Evolutionary conservation across 2,888 invertebrate genomes (phyloP).

Genomic region (Cecidostiba fungosa): DNA sequence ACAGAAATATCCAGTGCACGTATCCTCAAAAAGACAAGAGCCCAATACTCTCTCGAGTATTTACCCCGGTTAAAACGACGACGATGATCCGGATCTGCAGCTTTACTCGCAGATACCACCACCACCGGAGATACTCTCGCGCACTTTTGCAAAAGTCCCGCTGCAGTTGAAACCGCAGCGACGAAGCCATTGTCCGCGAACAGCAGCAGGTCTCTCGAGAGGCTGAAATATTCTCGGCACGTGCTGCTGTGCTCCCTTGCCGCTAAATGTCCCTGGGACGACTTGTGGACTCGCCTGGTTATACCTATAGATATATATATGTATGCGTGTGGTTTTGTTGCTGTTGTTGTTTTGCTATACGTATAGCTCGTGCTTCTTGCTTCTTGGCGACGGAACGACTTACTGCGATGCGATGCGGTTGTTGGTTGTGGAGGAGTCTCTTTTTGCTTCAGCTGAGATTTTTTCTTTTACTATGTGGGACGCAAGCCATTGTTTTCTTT

Average conservation of each 20-base stretch:
- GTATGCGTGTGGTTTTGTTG: not conserved
- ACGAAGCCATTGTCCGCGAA: not conserved
- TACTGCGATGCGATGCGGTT: constrained; percentile 5
- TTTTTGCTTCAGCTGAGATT: not conserved
- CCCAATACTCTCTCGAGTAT: not conserved
- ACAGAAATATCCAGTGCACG: too few relatives aligned
- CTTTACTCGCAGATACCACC: not conserved
- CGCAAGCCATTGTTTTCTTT: not conserved
- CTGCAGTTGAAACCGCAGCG: not conserved
- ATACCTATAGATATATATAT: not conserved
- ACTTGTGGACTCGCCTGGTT: constrained; percentile 15
- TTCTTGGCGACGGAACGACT: not conserved
- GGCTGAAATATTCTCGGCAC: constrained; percentile 43
- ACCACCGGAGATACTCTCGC: not conserved
- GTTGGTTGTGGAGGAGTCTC: too few relatives aligned
- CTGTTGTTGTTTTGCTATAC: not conserved
- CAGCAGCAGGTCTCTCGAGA: not conserved
- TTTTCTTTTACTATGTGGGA: not conserved
- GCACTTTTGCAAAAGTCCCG: constrained; percentile 10
- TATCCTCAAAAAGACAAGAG: not conserved
- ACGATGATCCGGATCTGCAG: not conserved
- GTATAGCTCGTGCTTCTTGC: not conserved
- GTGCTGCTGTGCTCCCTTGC: not conserved
- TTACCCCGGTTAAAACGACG: not conserved
- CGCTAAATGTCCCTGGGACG: constrained; percentile 53